Evolutionary conservation across 2,888 invertebrate genomes (phyloP).

Genomic region (Bedellia somnulentella): DNA sequence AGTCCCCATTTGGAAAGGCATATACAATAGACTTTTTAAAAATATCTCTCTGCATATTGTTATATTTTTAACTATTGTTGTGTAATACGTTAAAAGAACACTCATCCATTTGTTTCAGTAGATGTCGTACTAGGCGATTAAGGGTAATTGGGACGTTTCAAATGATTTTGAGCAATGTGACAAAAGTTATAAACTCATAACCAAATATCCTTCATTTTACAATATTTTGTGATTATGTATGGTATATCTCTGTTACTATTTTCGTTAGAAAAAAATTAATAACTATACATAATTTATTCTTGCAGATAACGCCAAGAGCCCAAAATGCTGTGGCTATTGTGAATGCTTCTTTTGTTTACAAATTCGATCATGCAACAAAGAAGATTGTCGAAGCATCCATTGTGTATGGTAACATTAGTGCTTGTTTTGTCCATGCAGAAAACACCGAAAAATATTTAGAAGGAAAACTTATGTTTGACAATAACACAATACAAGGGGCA

Average conservation of each 20-base stretch:
- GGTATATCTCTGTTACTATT: neutral
- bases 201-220: too few species aligned
- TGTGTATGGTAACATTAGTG: conserved; percentile 62
- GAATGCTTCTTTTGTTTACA: conserved; percentile 71
- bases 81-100: too few species aligned
- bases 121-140: too few species aligned
- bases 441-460: conserved; percentile 49
- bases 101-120: too few species aligned
- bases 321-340: conserved; percentile 77
- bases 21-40: too few species aligned
- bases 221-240: neutral
- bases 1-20: too few species aligned
- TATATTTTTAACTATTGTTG: too few species aligned
- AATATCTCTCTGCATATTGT: too few species aligned
- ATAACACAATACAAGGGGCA: conserved; percentile 22
- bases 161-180: too few species aligned
- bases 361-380: conserved; percentile 36
- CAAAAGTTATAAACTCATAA: too few species aligned
- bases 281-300: conserved; percentile 8
- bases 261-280: too few species aligned
- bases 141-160: too few species aligned
- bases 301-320: conserved; percentile 70
- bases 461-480: conserved; percentile 31
- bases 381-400: conserved; percentile 48
- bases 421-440: conserved; percentile 39